Evolutionary conservation across 1,140 invertebrate species (phyloP).

Genomic region (Leptopilina clavipes): DNA sequence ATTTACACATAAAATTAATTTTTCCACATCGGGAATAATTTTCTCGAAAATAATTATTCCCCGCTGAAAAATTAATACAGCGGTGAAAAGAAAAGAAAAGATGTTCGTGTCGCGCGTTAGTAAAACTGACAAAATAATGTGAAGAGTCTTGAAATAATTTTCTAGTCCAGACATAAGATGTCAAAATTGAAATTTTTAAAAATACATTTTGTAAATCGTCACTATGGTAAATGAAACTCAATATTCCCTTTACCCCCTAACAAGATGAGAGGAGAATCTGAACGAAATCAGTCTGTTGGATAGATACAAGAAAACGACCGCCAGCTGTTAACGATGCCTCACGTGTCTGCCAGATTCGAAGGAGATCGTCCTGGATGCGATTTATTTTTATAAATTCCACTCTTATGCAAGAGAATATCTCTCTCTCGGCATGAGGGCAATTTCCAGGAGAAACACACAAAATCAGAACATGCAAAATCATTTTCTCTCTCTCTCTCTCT

Average conservation of each 20-base stretch:
- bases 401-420: background rate
- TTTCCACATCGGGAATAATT: no score
- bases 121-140: background rate
- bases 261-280: background rate
- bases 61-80: no score
- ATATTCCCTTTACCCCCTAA: background rate
- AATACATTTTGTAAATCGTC: conserved; percentile 8
- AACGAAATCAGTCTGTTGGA: conserved; percentile 30
- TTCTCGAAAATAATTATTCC: background rate
- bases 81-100: no score
- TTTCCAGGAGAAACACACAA: no score
- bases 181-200: background rate
- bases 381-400: conserved; percentile 29
- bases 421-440: conserved; percentile 17
- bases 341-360: conserved; percentile 32
- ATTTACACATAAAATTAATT: no score
- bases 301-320: conserved; percentile 30
- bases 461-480: no score
- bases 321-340: conserved; percentile 34
- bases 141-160: no score
- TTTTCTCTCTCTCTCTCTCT: no score
- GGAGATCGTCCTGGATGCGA: conserved; percentile 34
- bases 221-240: conserved; percentile 12
- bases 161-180: background rate
- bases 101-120: no score